Percentiles rank a stretch among this genome's conserved stretches.
phyloP scores from a whole-genome alignment of 1,140 invertebrate species.

The Dreissena polymorpha region DNA sequence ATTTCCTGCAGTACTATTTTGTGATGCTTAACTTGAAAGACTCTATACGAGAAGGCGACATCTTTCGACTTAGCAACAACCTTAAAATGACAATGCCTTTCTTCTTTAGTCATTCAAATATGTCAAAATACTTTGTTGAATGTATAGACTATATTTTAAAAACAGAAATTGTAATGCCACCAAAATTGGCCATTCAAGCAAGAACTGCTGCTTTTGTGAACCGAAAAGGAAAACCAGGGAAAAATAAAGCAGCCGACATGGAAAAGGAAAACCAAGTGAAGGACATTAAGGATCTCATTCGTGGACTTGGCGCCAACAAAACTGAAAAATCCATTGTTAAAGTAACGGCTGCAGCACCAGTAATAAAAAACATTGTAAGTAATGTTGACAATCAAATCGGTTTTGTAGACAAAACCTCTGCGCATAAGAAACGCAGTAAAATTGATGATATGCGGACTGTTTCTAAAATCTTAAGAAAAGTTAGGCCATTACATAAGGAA shows the following conservation, averaged over 20 bases:
- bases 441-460: constrained; percentile 27
- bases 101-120: constrained; percentile 47
- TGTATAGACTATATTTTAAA: constrained; percentile 59
- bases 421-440: constrained; percentile 29
- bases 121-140: no score
- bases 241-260: constrained; percentile 58
- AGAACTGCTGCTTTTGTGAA: constrained; percentile 56
- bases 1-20: no score
- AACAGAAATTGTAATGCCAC: constrained; percentile 41
- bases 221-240: constrained; percentile 25
- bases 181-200: constrained; percentile 31
- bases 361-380: constrained; percentile 37
- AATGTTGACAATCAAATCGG: constrained; percentile 25
- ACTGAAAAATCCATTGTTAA: constrained; percentile 43
- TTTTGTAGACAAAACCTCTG: constrained; percentile 6
- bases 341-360: no score
- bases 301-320: constrained; percentile 48
- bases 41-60: no score
- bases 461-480: no score
- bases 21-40: no score
- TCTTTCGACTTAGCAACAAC: no score
- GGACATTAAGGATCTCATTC: constrained; percentile 50
- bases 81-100: constrained; percentile 53
- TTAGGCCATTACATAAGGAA: no score
- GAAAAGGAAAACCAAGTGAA: no score